These are phyloP conservation scores for Tarsius wallacei DNA, from an alignment of 2,797 vertebrate species.

Conservation along the genomic window DNA sequence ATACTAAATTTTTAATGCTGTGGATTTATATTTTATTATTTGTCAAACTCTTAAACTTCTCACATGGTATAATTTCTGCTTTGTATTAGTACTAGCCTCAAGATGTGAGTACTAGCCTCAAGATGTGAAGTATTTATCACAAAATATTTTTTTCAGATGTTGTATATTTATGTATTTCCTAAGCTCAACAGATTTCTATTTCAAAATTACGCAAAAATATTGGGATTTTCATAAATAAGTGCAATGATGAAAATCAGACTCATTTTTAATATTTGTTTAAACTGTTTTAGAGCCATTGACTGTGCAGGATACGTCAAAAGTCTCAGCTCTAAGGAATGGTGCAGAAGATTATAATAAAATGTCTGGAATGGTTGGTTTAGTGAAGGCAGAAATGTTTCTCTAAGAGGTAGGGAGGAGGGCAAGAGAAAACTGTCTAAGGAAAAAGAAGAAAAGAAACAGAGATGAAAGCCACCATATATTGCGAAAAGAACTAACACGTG, in stretches of 20 bases:
- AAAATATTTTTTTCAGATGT: not conserved
- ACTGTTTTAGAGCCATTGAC: not conserved
- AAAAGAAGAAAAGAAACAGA: not conserved
- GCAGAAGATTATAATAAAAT: not conserved
- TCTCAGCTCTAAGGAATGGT: not conserved
- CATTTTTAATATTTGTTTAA: not conserved
- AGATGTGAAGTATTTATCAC: not conserved
- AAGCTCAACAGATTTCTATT: conserved; percentile 5
- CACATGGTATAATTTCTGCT: conserved; percentile 26
- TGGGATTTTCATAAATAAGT: not conserved
- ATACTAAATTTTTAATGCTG: not conserved
- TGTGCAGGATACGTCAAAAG: not conserved
- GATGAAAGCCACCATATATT: not conserved
- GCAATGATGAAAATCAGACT: not conserved
- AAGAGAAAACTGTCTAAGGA: not conserved
- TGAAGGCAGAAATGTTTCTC: not conserved
- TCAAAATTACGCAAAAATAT: not conserved
- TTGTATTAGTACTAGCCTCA: not conserved
- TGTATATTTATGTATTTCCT: not conserved
- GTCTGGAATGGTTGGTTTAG: not conserved
- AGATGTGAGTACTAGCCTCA: not conserved
- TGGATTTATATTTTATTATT: not conserved
- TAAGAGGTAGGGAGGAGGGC: not conserved
- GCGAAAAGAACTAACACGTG: not conserved
- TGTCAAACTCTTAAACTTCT: conserved; percentile 34